A percentile compares a stretch with the other conserved stretches of the same genome.
Evolutionary conservation across 2,888 invertebrate genomes (phyloP).

Genomic region (Drosophila dives): DNA sequence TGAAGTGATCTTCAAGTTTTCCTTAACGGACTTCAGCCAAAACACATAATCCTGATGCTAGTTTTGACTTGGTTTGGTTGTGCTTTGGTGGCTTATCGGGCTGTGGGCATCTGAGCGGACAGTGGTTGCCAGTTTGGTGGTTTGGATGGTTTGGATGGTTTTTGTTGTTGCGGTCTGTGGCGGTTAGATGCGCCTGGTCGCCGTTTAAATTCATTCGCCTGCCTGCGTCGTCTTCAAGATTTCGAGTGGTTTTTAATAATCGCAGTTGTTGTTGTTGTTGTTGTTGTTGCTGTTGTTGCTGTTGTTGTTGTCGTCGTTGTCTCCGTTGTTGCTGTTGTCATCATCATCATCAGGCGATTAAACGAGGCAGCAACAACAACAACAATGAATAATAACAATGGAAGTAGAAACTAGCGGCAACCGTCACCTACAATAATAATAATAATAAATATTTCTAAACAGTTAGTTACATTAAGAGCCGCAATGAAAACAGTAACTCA

Average conservation of each 20-base stretch:
- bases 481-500: constrained; percentile 82
- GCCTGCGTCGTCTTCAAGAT: constrained; percentile 56
- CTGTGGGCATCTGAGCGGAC: constrained; percentile 49
- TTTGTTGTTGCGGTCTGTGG: constrained; percentile 43
- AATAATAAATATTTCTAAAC: constrained; percentile 79
- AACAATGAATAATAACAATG: constrained; percentile 46
- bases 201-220: constrained; percentile 59
- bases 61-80: constrained; percentile 2
- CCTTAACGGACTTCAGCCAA: background rate
- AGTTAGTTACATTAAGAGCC: constrained; percentile 82
- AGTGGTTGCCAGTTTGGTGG: background rate
- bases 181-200: constrained; percentile 78
- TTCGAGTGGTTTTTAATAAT: constrained; percentile 76
- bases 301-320: constrained; percentile 13
- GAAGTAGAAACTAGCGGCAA: constrained; percentile 47
- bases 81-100: constrained; percentile 39
- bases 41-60: constrained; percentile 31
- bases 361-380: constrained; percentile 69
- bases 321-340: constrained; percentile 37
- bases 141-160: constrained; percentile 5
- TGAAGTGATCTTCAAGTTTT: background rate
- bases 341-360: constrained; percentile 70
- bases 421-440: constrained; percentile 60
- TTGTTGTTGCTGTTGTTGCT: constrained; percentile 24
- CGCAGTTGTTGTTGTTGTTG: constrained; percentile 25